Percentiles rank a stretch among this genome's conserved stretches.
These are phyloP conservation scores for Lanistes nyassanus DNA, from an alignment of 1,140 invertebrate species.

Conservation along the genomic window DNA sequence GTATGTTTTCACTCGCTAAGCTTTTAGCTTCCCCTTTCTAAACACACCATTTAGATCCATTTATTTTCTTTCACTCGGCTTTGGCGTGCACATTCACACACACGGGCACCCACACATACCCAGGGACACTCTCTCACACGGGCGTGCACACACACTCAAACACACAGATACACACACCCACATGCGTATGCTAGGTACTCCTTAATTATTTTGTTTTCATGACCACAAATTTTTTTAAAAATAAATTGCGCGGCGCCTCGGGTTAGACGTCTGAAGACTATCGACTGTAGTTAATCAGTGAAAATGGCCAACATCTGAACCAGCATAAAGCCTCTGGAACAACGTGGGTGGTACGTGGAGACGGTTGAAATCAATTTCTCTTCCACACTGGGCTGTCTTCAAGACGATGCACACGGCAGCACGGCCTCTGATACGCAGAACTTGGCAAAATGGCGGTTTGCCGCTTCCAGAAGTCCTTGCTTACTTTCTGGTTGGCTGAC, in stretches of 20 bases:
- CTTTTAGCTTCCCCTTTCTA: conserved; percentile 80
- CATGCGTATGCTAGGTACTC: not conserved
- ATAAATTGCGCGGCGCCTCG: not conserved
- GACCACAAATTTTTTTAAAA: not conserved
- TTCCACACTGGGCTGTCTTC: too few relatives aligned
- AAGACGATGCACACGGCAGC: too few relatives aligned
- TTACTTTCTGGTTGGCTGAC: too few relatives aligned
- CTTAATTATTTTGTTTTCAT: not conserved
- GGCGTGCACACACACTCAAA: conserved; percentile 1
- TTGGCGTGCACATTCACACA: not conserved
- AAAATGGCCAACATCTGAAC: too few relatives aligned
- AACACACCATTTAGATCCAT: conserved; percentile 29
- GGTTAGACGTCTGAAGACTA: too few relatives aligned
- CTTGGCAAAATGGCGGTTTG: too few relatives aligned
- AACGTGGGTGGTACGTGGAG: not conserved
- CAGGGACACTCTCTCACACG: not conserved
- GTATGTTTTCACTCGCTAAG: conserved; percentile 89
- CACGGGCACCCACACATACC: not conserved
- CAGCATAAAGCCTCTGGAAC: too few relatives aligned
- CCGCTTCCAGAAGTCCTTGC: too few relatives aligned
- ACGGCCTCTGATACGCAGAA: too few relatives aligned
- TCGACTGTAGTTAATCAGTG: too few relatives aligned
- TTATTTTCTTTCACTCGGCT: not conserved
- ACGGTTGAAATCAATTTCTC: too few relatives aligned
- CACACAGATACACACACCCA: conserved; percentile 10